Evolutionary conservation across 2,797 vertebrate species (phyloP).

Genomic region (Pantherophis vulpinus): DNA sequence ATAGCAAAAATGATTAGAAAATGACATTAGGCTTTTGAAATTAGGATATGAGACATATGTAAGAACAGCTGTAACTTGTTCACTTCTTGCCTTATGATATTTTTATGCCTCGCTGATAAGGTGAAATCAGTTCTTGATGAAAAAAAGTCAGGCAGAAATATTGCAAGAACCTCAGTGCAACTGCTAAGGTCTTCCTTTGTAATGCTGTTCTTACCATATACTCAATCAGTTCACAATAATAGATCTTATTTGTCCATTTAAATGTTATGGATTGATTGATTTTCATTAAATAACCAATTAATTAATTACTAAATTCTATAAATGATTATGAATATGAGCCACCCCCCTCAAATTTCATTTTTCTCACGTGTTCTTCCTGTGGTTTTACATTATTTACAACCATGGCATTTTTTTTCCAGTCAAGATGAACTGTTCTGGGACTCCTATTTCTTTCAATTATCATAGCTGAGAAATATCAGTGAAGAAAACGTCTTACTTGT

Average conservation of each 20-base stretch:
- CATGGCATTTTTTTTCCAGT: neutral
- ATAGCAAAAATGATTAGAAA: neutral
- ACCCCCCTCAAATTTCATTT: neutral
- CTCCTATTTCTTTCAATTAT: neutral
- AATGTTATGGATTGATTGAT: neutral
- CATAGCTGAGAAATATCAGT: neutral
- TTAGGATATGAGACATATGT: neutral
- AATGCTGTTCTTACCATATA: neutral
- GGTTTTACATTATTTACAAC: neutral
- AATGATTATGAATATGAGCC: neutral
- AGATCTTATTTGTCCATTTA: neutral
- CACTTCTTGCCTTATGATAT: neutral
- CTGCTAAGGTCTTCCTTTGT: neutral
- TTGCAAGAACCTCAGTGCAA: neutral
- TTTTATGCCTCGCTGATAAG: neutral
- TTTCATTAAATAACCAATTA: neutral
- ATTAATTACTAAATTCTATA: neutral
- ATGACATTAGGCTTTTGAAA: neutral
- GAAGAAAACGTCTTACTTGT: neutral
- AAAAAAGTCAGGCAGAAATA: neutral
- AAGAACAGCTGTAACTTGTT: neutral
- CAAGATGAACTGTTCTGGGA: neutral
- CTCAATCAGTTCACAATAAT: neutral
- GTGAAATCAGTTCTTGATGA: neutral
- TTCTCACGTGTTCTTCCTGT: neutral